These are phyloP conservation scores for Thalassoma bifasciatum DNA, from an alignment of 2,113 vertebrate genomes.

Conservation along the genomic window DNA sequence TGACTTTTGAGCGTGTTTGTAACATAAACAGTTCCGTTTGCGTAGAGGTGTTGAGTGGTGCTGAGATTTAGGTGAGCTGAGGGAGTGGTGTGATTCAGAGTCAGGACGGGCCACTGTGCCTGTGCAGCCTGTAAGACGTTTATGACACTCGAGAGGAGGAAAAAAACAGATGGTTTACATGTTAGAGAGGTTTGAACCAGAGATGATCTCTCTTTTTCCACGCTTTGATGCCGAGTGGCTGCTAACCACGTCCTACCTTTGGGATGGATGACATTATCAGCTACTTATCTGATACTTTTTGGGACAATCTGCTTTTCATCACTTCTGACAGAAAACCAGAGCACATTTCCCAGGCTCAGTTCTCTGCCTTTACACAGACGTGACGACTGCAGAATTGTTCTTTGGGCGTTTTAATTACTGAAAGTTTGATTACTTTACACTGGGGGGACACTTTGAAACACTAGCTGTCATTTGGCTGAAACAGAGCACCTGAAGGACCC, in stretches of 20 bases:
- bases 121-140: constrained; percentile 64
- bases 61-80: constrained; percentile 71
- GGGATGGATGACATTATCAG: constrained; percentile 68
- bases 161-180: constrained; percentile 69
- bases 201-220: constrained; percentile 63
- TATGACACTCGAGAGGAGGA: constrained; percentile 65
- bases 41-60: constrained; percentile 74
- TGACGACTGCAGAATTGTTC: constrained; percentile 2
- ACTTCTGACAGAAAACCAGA: constrained; percentile 10
- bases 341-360: constrained; percentile 21
- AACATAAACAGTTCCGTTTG: constrained; percentile 75
- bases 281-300: constrained; percentile 58
- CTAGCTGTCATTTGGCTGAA: constrained; percentile 4
- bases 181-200: constrained; percentile 67
- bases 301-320: constrained; percentile 58
- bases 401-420: constrained; percentile 21
- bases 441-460: constrained; percentile 12
- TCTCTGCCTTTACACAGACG: constrained; percentile 10
- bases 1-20: constrained; percentile 58
- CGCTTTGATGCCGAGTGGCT: constrained; percentile 63
- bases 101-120: constrained; percentile 68
- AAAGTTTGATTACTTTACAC: constrained; percentile 27
- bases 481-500: constrained; percentile 12
- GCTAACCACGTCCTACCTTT: constrained; percentile 55
- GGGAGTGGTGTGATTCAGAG: constrained; percentile 72